phyloP scores from a whole-genome alignment of 2,113 vertebrate genomes.

The Rana temporaria region DNA sequence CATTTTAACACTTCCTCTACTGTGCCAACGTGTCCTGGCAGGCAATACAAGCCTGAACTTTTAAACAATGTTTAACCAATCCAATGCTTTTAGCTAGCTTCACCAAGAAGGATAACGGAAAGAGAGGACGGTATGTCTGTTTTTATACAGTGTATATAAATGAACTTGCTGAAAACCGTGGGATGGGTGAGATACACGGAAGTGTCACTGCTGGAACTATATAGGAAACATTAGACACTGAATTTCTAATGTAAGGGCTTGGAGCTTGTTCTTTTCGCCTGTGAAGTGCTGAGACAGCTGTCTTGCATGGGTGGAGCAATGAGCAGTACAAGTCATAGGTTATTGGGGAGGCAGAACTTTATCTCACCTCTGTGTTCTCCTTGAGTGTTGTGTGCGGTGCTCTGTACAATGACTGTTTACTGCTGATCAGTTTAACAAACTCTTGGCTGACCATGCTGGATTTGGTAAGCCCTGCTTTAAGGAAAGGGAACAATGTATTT shows the following conservation, averaged over 20 bases:
- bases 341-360: conserved; percentile 23
- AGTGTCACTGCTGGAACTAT: neutral
- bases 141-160: too few relatives aligned
- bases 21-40: too few relatives aligned
- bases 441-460: conserved; percentile 11
- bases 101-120: too few relatives aligned
- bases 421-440: conserved; percentile 4
- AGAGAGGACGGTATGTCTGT: too few relatives aligned
- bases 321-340: conserved; percentile 3
- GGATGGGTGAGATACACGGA: neutral
- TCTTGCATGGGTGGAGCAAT: conserved; percentile 24
- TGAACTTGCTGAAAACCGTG: neutral
- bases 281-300: conserved; percentile 33
- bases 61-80: too few relatives aligned
- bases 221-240: neutral
- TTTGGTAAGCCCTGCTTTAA: neutral
- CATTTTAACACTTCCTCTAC: too few relatives aligned
- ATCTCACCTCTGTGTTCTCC: conserved; percentile 41
- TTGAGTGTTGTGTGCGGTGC: conserved; percentile 33
- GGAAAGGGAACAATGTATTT: neutral
- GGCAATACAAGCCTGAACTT: too few relatives aligned
- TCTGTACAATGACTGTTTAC: conserved; percentile 1
- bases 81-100: too few relatives aligned
- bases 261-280: fast-evolving
- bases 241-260: neutral